Percentiles rank a stretch among this genome's conserved stretches.
Conservation (phyloP, 2,888 invertebrate species). For the Heliconius ismenius region DNA sequence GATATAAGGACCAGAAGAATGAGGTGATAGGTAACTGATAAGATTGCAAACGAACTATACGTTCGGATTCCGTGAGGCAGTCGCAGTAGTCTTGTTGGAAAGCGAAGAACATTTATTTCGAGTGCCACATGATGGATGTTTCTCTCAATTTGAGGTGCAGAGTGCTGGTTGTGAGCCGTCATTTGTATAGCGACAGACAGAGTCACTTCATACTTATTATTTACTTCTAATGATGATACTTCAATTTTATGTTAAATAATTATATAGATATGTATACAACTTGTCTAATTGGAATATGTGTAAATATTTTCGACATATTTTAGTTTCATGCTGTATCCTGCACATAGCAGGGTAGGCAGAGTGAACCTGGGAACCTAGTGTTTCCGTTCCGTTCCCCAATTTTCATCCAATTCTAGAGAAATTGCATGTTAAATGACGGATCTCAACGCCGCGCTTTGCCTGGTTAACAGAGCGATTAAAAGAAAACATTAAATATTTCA, state of each 20-base stretch:
- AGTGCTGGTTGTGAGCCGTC: slow-evolving; percentile 3
- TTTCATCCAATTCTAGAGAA: no score
- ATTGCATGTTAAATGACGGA: no score
- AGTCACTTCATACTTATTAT: background rate
- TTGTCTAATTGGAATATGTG: no score
- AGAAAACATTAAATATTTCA: no score
- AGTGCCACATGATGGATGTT: slow-evolving; percentile 37
- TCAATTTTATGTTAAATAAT: background rate
- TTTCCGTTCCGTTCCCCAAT: no score
- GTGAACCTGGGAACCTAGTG: no score
- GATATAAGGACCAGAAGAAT: background rate
- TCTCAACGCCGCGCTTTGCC: no score
- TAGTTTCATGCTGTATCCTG: no score
- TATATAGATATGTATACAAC: no score
- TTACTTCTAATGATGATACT: background rate
- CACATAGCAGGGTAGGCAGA: no score
- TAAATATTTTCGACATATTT: no score
- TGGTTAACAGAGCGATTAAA: no score
- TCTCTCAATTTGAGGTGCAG: slow-evolving; percentile 31
- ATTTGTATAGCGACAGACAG: background rate
- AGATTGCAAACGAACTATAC: slow-evolving; percentile 24
- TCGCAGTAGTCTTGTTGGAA: slow-evolving; percentile 33
- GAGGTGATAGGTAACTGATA: slow-evolving; percentile 14
- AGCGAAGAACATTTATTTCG: slow-evolving; percentile 39
- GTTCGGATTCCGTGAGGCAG: slow-evolving; percentile 35